Conservation (phyloP, 2,888 invertebrate species). For the Hypercompe scribonia region DNA sequence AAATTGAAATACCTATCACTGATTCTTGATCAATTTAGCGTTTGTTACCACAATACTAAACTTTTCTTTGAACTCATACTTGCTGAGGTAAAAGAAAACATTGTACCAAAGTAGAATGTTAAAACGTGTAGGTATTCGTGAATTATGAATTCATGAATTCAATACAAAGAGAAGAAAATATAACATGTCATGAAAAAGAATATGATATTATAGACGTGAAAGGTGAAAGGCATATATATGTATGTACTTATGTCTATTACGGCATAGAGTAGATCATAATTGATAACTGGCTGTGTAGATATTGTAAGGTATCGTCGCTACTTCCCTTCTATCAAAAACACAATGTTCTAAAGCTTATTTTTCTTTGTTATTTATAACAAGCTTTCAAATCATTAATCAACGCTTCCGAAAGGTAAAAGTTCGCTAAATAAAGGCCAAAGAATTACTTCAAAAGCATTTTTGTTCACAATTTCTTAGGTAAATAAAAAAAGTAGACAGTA, state of each 20-base stretch:
- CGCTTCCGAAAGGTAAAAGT: neutral
- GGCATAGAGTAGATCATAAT: neutral
- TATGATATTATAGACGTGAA: neutral
- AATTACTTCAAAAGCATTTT: neutral
- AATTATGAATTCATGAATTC: neutral
- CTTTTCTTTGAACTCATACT: neutral
- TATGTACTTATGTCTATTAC: neutral
- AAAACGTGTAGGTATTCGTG: no score
- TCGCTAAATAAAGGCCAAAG: conserved; percentile 5
- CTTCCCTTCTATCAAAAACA: neutral
- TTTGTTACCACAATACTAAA: neutral
- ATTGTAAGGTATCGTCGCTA: neutral
- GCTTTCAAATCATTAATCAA: conserved; percentile 11
- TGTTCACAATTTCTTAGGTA: neutral
- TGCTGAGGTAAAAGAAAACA: neutral
- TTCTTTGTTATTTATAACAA: neutral
- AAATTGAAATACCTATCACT: neutral
- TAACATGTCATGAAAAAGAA: neutral
- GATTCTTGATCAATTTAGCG: neutral
- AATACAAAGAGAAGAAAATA: neutral
- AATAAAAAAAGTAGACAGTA: conserved; percentile 3
- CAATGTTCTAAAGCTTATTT: neutral
- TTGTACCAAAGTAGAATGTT: no score
- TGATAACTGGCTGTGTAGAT: neutral
- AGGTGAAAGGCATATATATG: neutral